Percentiles rank a stretch among this genome's conserved stretches.
phyloP scores from a whole-genome alignment of 2,888 invertebrate species.

The Eupithecia insigniata region DNA sequence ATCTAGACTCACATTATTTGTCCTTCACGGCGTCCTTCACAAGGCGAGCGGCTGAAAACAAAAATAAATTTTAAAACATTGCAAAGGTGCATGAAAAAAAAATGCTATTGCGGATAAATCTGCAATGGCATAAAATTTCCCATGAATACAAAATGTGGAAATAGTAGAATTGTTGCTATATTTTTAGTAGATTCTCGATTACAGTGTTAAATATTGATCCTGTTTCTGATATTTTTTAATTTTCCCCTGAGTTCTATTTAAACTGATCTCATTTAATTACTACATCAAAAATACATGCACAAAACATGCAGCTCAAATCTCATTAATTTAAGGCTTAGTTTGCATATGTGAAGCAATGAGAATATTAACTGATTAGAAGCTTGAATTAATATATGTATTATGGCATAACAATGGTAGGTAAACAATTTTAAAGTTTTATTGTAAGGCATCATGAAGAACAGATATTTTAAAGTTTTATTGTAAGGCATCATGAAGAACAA shows the following conservation, averaged over 20 bases:
- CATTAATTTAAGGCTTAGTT: background rate
- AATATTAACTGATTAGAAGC: background rate
- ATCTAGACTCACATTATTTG: conserved; percentile 56
- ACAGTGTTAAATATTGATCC: too few species aligned
- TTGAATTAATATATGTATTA: too few species aligned
- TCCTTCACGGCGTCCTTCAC: conserved; percentile 70
- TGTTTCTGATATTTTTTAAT: too few species aligned
- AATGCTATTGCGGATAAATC: background rate
- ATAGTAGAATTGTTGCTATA: background rate
- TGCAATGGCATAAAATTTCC: background rate
- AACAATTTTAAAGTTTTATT: background rate
- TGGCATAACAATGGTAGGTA: conserved; percentile 2
- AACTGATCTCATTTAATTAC: too few species aligned
- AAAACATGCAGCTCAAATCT: background rate
- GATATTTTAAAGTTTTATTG: background rate
- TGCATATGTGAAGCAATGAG: background rate
- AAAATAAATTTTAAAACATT: conserved; percentile 30
- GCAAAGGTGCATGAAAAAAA: background rate
- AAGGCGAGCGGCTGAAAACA: conserved; percentile 69
- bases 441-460: background rate
- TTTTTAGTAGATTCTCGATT: too few species aligned
- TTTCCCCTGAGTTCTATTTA: too few species aligned
- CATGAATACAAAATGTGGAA: background rate
- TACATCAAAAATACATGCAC: background rate
- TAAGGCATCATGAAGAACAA: background rate